Base-by-base conservation (phyloP, 2,888 invertebrate species). In the Drosophila maculinotata region DNA sequence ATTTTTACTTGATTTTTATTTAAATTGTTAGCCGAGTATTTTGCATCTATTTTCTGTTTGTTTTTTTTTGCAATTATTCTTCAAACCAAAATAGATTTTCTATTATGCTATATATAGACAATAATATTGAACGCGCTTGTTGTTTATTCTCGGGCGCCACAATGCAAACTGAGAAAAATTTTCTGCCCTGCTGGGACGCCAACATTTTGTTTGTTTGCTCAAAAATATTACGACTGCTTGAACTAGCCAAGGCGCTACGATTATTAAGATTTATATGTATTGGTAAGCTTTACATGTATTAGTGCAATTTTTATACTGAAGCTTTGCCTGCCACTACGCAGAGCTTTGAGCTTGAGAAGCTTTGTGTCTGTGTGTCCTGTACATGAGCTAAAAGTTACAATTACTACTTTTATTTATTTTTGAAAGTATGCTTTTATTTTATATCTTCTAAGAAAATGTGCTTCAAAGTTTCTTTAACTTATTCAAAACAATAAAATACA, bases 21-120 rank as follows among this genome's bases (percentile, higher is more conserved):
- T 5, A 0, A 17, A 2, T 17, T 28, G 12, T 51, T 52, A 41
- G 41, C 44, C 38, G 8, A 1, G 36, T 35, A 8, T 1, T 3
- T 6, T 30, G n/a, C 23, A 9, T 30, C 2, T 12, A 12, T 8
- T 31, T 10, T 12, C 14, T 2, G 3, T 14, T 17, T 10, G 26
- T 2, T 41, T 33, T 31, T 33, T 15, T 25, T 23, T 45, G 38
- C 39, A 25, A 47, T 33, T 56, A 42, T 41, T 57, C 31, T 30
- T 25, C 28, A 42, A 44, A 45, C 69, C 56, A 48, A 85, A 85
- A 85, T 82, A 87, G 71, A 74, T 67, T 70, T 39, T 53, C 38
- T 65, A 54, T 42, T 44, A 17, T 53, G 73, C 87, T 87, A 85
- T 75, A 75, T 65, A 64, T 65, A 62, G 66, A 54, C 3, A 44